phyloP scores from a whole-genome alignment of 2,888 invertebrate genomes.

The Laspeyria flexula region DNA sequence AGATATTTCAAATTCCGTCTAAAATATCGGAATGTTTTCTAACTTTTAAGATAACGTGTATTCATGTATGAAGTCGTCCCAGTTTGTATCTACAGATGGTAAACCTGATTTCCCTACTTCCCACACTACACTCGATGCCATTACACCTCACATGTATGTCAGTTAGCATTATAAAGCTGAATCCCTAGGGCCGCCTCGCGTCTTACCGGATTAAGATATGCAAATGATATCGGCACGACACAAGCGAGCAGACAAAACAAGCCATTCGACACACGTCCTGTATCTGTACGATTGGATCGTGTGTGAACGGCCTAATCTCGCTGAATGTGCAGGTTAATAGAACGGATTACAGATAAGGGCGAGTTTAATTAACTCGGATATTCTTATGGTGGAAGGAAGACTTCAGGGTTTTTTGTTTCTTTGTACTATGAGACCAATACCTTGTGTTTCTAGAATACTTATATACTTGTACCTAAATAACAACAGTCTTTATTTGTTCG shows the following conservation, averaged over 20 bases:
- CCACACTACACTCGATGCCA: conserved; percentile 22
- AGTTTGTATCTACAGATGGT: background rate
- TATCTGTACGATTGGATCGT: conserved; percentile 41
- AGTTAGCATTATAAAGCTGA: conserved; percentile 44
- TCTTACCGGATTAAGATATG: conserved; percentile 60
- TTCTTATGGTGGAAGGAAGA: conserved; percentile 19
- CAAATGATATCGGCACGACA: conserved; percentile 51
- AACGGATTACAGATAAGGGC: conserved; percentile 21
- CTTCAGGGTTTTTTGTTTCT: background rate
- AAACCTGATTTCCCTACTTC: conserved; percentile 25
- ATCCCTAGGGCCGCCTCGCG: conserved; percentile 43
- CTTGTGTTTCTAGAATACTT: too few species aligned
- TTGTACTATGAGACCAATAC: background rate
- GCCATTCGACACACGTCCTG: conserved; percentile 40
- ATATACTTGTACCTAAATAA: too few species aligned
- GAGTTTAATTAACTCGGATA: conserved; percentile 34
- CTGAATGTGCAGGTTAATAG: conserved; percentile 20
- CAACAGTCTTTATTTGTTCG: too few species aligned
- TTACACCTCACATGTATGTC: conserved; percentile 14
- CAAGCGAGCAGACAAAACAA: conserved; percentile 50
- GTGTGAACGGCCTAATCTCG: conserved; percentile 37
- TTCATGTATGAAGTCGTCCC: background rate
- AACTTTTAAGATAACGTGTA: background rate
- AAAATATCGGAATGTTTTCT: too few species aligned
- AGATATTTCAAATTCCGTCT: too few species aligned